These are phyloP conservation scores for Sinocyclocheilus maitianheensis DNA, from an alignment of 2,113 vertebrate species.

Conservation along the genomic window DNA sequence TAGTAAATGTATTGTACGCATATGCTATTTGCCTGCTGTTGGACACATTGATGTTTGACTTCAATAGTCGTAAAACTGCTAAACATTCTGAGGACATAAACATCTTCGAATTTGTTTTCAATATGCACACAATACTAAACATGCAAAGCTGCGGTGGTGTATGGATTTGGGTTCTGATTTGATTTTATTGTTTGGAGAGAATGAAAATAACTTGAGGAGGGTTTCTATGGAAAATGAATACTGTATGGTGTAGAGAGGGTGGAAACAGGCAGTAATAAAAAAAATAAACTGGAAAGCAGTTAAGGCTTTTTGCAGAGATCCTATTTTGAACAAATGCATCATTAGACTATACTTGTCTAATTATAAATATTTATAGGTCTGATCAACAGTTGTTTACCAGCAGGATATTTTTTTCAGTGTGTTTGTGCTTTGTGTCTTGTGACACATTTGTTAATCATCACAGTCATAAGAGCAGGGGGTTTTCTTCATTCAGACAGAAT, in stretches of 20 bases:
- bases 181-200: constrained; percentile 13
- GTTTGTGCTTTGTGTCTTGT: not conserved
- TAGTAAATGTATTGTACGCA: not conserved
- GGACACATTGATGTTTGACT: not conserved
- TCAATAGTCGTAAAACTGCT: not conserved
- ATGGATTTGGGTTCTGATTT: not conserved
- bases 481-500: constrained; percentile 29
- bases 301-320: not conserved
- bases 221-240: not conserved
- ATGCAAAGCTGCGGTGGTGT: not conserved
- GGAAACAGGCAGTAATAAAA: not conserved
- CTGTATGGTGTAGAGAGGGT: not conserved
- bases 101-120: not conserved
- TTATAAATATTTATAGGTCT: not conserved
- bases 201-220: not conserved
- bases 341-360: not conserved
- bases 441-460: constrained; percentile 14
- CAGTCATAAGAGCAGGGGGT: not conserved
- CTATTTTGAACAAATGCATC: not conserved
- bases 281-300: not conserved
- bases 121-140: not conserved
- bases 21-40: not conserved
- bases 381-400: not conserved
- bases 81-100: not conserved
- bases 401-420: not conserved